Base-by-base conservation (phyloP, 2,797 vertebrate genomes). In the Argyrosomus regius region DNA sequence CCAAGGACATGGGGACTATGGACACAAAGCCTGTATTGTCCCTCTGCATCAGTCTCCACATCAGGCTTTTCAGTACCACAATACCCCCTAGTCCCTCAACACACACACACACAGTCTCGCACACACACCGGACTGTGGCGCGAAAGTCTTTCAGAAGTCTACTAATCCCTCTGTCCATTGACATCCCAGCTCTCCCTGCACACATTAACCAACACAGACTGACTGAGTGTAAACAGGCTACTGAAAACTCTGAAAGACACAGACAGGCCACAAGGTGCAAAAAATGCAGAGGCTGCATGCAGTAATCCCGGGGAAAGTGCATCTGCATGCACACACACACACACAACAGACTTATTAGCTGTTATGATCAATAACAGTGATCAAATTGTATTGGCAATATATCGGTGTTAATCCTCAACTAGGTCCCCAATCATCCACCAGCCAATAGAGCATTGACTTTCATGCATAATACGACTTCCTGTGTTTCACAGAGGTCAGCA, bases 11-110 rank as follows among this genome's bases (percentile, higher is more conserved):
- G 77, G 67, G 75, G 86, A 77, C 88, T 70, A 14, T 46, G 76
- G 84, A 86, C 85, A 94, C 92, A 95, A 94, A 95, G 91, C 85
- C 70, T 35, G 74, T 70, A 94, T 94, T 95, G 93, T 94, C 90
- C 87, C 81, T 26, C 77, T 70, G 87, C 92, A 91, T 93, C 87
- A 84, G 84, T 87, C 89, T 88, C 87, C 88, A 92, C 92, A 93
- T 94, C 92, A 91, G 92, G 84, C 78, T 75, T 90, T 93, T 94
- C 90, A 94, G 58, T 28, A 58, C 70, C 84, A 92, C 89, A 93
- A 92, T 92, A 82, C 63, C 83, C 81, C 56, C 79, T 45, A 81
- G 77, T 80, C 80, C 72, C 83, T 71, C 73, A 65, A 41, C 48
- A 31, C 48, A 52, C 61, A 45, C 53, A 46, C 70, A 67, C 63